Base-by-base conservation (phyloP, 2,113 vertebrate genomes). In the Mastomys coucha region DNA sequence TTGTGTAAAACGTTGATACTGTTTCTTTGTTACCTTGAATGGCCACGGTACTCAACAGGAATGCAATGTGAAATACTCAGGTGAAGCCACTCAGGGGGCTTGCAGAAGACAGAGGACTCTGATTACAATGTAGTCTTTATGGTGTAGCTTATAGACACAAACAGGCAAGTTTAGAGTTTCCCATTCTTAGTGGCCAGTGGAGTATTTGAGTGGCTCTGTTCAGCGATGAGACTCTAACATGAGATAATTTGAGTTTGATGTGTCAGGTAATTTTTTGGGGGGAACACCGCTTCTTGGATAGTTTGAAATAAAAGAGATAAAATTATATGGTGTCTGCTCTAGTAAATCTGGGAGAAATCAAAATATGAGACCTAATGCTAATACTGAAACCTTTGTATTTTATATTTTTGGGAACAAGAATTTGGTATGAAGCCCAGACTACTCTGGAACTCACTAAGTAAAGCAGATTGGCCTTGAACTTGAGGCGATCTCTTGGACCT, bases 311-410 rank as follows among this genome's bases (percentile, higher is more conserved):
- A 94, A 94, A 51, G 70, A 12, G 36, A 51, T 84, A 80, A 93
- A 94, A 91, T 81, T 77, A 4, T 51, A n/a, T 80, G 76, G 10
- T 45, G 7, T 93, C 49, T 78, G 70, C 45, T 81, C 4, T 28
- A 76, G 33, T 91, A 73, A 51, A 19, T 93, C 31, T 87, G 45
- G 39, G 91, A 86, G 70, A 94, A 94, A 93, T 93, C 63, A 91
- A 53, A 82, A 2, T 28, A 2, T 28, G 58, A 85, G 39, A 33
- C 49, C 70, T 67, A 22, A 58, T 94, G 28, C 20, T 39, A 24
- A 53, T 51, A 70, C 56, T 60, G 45, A 76, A 28, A 49, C 8
- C 33, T 12, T 56, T 53, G 20, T 42, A 56, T 58, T 88, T 72
- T 28, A 10, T 13, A 45, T 33, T 70, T 53, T 88, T n/a, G 31